Conservation (phyloP, 2,797 vertebrate species). For the Poecilia gillii region DNA sequence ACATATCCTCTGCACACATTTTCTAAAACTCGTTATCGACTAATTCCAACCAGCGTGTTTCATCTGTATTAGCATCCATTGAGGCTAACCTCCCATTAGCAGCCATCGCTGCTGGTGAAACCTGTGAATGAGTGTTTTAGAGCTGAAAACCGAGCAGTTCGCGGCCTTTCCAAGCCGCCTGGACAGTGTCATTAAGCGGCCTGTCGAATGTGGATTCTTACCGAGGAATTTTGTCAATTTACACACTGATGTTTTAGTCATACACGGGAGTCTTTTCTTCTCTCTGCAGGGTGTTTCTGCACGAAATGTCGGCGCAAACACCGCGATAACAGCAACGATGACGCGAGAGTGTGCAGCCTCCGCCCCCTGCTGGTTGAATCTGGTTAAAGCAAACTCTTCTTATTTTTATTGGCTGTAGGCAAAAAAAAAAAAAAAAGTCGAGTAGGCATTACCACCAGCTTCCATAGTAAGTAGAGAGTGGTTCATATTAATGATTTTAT, state of each 20-base stretch:
- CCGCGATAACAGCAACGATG: conserved; percentile 46
- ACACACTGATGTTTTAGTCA: conserved; percentile 66
- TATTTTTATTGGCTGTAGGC: background rate
- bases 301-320: conserved; percentile 72
- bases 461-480: too few species aligned
- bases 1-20: background rate
- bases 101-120: conserved; percentile 29
- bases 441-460: too few species aligned
- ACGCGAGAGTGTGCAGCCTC: conserved; percentile 20
- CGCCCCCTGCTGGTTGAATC: conserved; percentile 9
- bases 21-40: background rate
- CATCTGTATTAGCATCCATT: conserved; percentile 11
- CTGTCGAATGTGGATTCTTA: conserved; percentile 69
- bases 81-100: conserved; percentile 59
- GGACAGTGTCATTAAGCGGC: conserved; percentile 32
- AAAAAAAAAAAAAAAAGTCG: background rate
- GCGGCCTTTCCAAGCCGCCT: conserved; percentile 22
- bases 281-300: conserved; percentile 17
- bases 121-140: conserved; percentile 33
- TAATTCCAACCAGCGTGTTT: conserved; percentile 8
- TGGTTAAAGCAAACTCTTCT: background rate
- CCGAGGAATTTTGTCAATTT: conserved; percentile 76
- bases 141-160: conserved; percentile 30
- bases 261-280: conserved; percentile 50
- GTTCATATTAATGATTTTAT: too few species aligned